A percentile compares a stretch with the other conserved stretches of the same genome.
phyloP scores from a whole-genome alignment of 1,140 invertebrate genomes.

The Drosophila sp. region DNA sequence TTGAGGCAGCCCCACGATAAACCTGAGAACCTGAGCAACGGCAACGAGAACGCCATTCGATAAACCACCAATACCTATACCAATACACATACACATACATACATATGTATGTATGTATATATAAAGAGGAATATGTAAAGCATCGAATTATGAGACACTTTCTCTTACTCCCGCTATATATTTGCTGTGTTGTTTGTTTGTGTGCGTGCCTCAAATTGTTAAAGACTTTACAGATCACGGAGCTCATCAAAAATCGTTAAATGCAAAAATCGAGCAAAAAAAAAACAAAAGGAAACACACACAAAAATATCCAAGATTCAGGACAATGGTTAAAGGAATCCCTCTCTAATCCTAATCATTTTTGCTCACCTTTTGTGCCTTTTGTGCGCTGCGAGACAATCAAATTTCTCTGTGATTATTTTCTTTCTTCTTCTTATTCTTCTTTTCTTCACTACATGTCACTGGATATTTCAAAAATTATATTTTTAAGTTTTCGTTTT shows the following conservation, averaged over 20 bases:
- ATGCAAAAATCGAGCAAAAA: constrained; percentile 56
- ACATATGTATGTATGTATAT: not conserved
- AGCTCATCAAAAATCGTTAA: constrained; percentile 80
- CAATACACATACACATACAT: constrained; percentile 26
- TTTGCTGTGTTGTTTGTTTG: constrained; percentile 15
- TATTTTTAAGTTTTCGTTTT: constrained; percentile 15
- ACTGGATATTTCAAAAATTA: constrained; percentile 40
- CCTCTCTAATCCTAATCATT: constrained; percentile 8
- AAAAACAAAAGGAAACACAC: constrained; percentile 18
- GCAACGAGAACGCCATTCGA: constrained; percentile 43
- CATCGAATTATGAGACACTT: constrained; percentile 72
- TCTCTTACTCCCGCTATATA: constrained; percentile 16
- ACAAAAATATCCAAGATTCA: constrained; percentile 24
- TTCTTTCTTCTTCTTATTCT: constrained; percentile 18
- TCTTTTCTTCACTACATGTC: constrained; percentile 50
- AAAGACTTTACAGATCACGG: constrained; percentile 76
- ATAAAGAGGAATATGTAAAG: constrained; percentile 60
- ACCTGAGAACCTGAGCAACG: too few species aligned
- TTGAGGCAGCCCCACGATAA: constrained; percentile 54
- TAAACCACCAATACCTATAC: constrained; percentile 65
- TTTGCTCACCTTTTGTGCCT: constrained; percentile 62
- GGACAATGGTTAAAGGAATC: constrained; percentile 16
- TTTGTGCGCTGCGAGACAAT: constrained; percentile 43
- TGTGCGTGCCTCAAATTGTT: constrained; percentile 48
- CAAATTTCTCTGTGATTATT: constrained; percentile 21